Percentiles rank a stretch among this genome's conserved stretches.
These are phyloP conservation scores for Pitangus sulphuratus DNA, from an alignment of 2,797 vertebrate species.

Conservation along the genomic window DNA sequence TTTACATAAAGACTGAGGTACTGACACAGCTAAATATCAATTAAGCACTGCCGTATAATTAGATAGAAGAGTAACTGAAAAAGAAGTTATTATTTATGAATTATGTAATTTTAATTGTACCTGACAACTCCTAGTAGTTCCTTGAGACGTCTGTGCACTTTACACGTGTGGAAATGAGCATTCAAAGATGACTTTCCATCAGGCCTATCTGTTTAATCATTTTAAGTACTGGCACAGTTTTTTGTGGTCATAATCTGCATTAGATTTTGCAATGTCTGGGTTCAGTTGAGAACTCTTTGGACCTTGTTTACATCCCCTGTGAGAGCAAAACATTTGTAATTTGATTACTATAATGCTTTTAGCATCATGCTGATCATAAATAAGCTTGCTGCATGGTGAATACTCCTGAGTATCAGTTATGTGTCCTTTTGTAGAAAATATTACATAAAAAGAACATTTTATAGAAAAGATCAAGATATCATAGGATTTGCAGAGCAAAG, in stretches of 20 bases:
- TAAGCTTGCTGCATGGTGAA: not conserved
- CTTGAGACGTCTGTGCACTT: not conserved
- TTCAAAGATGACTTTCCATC: not conserved
- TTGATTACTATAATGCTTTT: not conserved
- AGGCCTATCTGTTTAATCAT: not conserved
- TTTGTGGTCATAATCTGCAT: not conserved
- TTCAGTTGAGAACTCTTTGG: not conserved
- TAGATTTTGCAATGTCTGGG: not conserved
- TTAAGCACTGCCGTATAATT: not conserved
- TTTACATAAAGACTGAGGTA: not conserved
- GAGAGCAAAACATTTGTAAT: not conserved
- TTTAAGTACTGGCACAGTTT: not conserved
- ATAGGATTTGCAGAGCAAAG: not conserved
- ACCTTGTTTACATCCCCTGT: not conserved
- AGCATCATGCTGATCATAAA: not conserved
- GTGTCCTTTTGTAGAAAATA: not conserved
- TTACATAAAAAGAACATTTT: conserved; percentile 17
- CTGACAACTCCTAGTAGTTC: not conserved
- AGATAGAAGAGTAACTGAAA: not conserved
- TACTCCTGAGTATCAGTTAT: not conserved
- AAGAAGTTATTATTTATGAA: conserved; percentile 23
- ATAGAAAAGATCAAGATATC: not conserved
- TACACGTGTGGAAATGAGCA: not conserved
- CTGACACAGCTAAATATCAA: not conserved
- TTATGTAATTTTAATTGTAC: not conserved